phyloP scores from a whole-genome alignment of 2,888 invertebrate genomes.

The Thyatira batis region DNA sequence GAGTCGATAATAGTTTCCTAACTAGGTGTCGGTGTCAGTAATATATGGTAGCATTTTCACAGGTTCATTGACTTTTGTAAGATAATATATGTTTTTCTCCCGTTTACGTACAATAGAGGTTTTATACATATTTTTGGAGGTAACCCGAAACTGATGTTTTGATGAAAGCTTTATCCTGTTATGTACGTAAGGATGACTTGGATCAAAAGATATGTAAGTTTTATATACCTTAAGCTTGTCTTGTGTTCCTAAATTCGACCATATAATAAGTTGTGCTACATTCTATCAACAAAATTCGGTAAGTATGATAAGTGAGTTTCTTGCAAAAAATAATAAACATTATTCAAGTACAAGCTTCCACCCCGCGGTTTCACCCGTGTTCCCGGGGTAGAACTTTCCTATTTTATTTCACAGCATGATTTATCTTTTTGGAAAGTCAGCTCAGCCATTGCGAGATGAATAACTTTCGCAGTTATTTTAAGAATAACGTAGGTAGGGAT shows the following conservation, averaged over 20 bases:
- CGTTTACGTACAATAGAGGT: not conserved
- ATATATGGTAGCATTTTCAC: constrained; percentile 11
- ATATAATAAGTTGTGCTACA: too few species aligned
- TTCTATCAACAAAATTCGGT: too few species aligned
- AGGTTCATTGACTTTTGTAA: constrained; percentile 33
- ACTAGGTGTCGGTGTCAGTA: constrained; percentile 24
- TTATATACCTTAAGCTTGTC: not conserved
- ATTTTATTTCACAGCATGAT: too few species aligned
- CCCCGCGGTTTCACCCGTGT: too few species aligned
- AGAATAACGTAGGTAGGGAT: not conserved
- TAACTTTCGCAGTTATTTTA: too few species aligned
- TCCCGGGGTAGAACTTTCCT: too few species aligned
- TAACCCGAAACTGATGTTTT: constrained; percentile 12
- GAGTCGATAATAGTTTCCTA: constrained; percentile 19
- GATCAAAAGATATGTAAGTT: not conserved
- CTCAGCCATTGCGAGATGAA: too few species aligned
- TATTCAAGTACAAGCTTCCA: too few species aligned
- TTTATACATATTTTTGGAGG: not conserved
- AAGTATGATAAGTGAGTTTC: too few species aligned
- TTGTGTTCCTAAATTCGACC: too few species aligned
- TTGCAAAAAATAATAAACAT: too few species aligned
- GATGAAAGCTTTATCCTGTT: not conserved
- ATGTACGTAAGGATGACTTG: not conserved
- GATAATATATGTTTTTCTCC: constrained; percentile 36
- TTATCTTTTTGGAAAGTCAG: too few species aligned